Base-by-base conservation (phyloP, 2,113 vertebrate species). In the Istiophorus platypterus region DNA sequence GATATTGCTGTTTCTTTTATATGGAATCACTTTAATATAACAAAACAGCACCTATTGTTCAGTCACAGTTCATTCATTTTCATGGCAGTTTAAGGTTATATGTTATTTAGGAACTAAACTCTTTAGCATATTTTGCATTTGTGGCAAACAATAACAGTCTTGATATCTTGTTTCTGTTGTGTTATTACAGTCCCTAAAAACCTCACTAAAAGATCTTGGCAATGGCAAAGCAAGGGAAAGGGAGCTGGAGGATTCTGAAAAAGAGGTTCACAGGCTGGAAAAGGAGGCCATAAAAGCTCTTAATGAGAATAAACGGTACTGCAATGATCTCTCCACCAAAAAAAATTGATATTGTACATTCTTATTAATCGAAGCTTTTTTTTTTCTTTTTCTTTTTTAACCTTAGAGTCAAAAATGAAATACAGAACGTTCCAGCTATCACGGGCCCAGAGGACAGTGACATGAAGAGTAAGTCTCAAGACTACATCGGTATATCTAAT, bases 231-330 rank as follows among this genome's bases (percentile, higher is more conserved):
- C 73, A 64, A 85, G 68, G 68, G 57, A 80, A 1, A 22, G 2
- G 0, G 88, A 95, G 8, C 31, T 95, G 39, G 24, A 88, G 14
- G 63, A 64, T 17, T 86, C 89, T 72, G 82, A 49, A 57, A 73
- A 90, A 34, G 84, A 88, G 7, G 63, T 95, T 41, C 69, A 45
- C 24, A 45, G 15, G 29, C 80, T 95, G 0, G 77, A 88, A 74
- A 42, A 82, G 41, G 86, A 92, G 62, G 56, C 54, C 47, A 82
- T 37, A 52, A 84, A 13, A 18, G 85, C 88, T 68, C 68, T 93
- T 65, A 84, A 93, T 78, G 93, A 76, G 58, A 95, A 94, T 0
- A 89, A 94, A 76, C 77, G 70, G 84, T 95, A 93, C 77, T 69
- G 9, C 42, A 73, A n/a, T 22, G 24, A 66, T 2, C 0, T 5